Percentiles rank a stretch among this genome's conserved stretches.
Evolutionary conservation across 2,113 vertebrate species (phyloP).

Genomic region (Ciconia stormi): DNA sequence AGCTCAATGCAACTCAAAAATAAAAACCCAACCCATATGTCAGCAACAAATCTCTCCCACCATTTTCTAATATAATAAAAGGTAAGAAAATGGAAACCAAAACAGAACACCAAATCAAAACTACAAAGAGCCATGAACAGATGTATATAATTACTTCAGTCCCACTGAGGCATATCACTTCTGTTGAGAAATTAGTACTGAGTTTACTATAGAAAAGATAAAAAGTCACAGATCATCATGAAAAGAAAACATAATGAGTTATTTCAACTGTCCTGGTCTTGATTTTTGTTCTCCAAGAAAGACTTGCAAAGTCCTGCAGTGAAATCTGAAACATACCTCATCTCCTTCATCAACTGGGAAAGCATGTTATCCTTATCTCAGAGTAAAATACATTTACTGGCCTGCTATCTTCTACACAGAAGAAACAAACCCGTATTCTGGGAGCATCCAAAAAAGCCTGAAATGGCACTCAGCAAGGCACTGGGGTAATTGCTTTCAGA

Average conservation of each 20-base stretch:
- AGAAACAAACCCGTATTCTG: background rate
- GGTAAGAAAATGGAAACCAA: slow-evolving; percentile 4
- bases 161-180: background rate
- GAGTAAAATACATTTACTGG: background rate
- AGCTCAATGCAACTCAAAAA: background rate
- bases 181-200: background rate
- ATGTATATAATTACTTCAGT: slow-evolving; percentile 11
- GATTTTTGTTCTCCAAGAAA: background rate
- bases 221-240: background rate
- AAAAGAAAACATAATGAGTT: background rate
- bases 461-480: background rate
- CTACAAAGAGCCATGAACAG: background rate
- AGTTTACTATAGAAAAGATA: background rate
- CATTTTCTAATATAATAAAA: background rate
- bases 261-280: background rate
- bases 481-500: background rate
- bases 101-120: background rate
- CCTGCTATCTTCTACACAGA: background rate
- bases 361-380: background rate
- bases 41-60: background rate
- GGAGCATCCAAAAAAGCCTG: background rate
- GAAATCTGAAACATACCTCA: background rate
- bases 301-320: background rate
- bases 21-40: background rate
- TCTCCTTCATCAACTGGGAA: background rate